Evolutionary conservation across 92 coral and sea anemone genomes (phyloP), one percentile per base, ranked within the genome.

Genomic region (Palythoa caribaeorum): DNA sequence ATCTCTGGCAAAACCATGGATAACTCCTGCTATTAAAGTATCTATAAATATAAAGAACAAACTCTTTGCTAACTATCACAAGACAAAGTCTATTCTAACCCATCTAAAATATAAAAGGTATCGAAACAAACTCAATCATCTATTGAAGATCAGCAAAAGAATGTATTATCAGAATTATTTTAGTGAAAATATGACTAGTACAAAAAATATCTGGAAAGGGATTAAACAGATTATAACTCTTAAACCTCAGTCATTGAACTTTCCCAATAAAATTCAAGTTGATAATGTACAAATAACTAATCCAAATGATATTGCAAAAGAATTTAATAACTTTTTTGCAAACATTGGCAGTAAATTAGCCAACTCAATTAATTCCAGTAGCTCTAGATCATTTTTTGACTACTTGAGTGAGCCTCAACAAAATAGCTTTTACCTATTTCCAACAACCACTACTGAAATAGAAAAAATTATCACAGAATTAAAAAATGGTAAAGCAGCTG

Each of bases 131-230:
- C 48, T 86, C 59, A 85, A 68, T 76, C 78, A 90, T 73, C 66
- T 90, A 57, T 78, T 90, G 66, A 90, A 90, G 55, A 20, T 70
- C 16, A 72, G 84, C 73, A 90, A 78, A 79, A 86, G 28, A 16
- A 78, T 76, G 13, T 90, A 86, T 77, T 90, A 90, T 19, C 86
- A 85, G 12, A 75, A 86, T 17, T 86, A 38, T 69, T 86, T 90
- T 78, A 38, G 28, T 68, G 55, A 40, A 15, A 90, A 90, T 71
- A 39, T 77, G 54, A 55, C 76, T 15, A 89, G 85, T 62, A 74
- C 68, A 38, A 89, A 83, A 84, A 89, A 89, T 8, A 72, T 65
- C 59, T 89, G 90, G 91, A 72, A 84, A 89, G 91, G 91, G 6
- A 84, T 77, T 15, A 87, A 77, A 89, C 81, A 89, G 60, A 84